phyloP scores from a whole-genome alignment of 64 coral and sea anemone genomes.

The Pocillopora verrucosa region DNA sequence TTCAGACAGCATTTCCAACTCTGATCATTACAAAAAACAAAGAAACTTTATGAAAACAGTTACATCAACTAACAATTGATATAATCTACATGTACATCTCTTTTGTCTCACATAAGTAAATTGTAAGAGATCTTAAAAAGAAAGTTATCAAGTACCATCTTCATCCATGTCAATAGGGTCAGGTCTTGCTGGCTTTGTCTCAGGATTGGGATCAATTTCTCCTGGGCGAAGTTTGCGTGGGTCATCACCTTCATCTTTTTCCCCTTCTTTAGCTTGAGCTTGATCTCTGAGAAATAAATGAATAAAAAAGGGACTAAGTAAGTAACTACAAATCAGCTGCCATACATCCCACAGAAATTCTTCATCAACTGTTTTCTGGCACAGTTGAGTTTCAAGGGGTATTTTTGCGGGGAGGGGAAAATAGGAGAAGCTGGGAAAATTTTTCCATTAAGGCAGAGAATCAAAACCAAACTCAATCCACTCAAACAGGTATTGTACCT shows the following conservation, averaged over 20 bases:
- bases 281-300: slow-evolving; percentile 65
- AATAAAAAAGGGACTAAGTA: not conserved
- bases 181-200: slow-evolving; percentile 95
- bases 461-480: no score
- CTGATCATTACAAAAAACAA: slow-evolving; percentile 22
- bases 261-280: slow-evolving; percentile 89
- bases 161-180: slow-evolving; percentile 99
- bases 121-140: not conserved
- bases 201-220: slow-evolving; percentile 99
- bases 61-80: not conserved
- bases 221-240: slow-evolving; percentile 88
- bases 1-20: slow-evolving; percentile 98
- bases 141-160: slow-evolving; percentile 67
- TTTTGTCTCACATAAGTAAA: no score
- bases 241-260: slow-evolving; percentile 81
- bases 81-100: no score
- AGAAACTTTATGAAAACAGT: not conserved
- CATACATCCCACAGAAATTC: no score
- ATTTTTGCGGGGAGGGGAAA: no score
- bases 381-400: no score
- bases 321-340: no score
- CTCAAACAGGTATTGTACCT: no score
- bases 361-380: no score
- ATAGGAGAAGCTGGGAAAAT: no score
- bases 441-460: no score